A percentile compares a stretch with the other conserved stretches of the same genome.
Evolutionary conservation across 2,888 invertebrate species (phyloP).

Genomic region (Pollenia griseotomentosa): DNA sequence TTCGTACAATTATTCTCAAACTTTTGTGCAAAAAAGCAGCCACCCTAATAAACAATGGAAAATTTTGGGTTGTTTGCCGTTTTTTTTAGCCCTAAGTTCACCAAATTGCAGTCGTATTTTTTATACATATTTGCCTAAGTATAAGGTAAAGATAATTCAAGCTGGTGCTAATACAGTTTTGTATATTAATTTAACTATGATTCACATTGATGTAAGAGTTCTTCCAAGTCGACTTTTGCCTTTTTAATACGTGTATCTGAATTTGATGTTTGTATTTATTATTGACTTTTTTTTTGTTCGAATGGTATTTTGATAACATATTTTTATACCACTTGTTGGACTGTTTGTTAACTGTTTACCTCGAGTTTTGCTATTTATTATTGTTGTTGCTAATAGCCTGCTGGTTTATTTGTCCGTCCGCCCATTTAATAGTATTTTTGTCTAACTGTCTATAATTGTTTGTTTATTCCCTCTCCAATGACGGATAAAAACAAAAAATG

Average conservation of each 20-base stretch:
- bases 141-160: too few species aligned
- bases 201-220: background rate
- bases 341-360: slow-evolving; percentile 56
- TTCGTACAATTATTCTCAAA: too few species aligned
- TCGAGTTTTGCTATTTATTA: slow-evolving; percentile 45
- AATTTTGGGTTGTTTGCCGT: too few species aligned
- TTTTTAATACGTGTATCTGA: background rate
- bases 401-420: slow-evolving; percentile 25
- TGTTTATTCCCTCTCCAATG: slow-evolving; percentile 31
- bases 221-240: background rate
- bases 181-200: too few species aligned
- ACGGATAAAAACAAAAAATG: slow-evolving; percentile 14
- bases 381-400: slow-evolving; percentile 20
- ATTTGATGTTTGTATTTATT: slow-evolving; percentile 13
- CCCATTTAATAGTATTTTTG: slow-evolving; percentile 30
- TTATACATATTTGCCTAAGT: too few species aligned
- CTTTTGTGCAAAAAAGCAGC: too few species aligned
- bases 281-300: slow-evolving; percentile 47
- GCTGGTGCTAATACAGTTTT: too few species aligned
- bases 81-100: too few species aligned
- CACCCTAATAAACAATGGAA: too few species aligned
- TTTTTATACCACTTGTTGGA: slow-evolving; percentile 62
- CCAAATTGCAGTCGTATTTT: too few species aligned
- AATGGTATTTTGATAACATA: slow-evolving; percentile 50
- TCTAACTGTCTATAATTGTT: slow-evolving; percentile 32